A percentile compares a stretch with the other conserved stretches of the same genome.
Conservation (phyloP, 2,113 vertebrate genomes). For the Fregetta grallaria region DNA sequence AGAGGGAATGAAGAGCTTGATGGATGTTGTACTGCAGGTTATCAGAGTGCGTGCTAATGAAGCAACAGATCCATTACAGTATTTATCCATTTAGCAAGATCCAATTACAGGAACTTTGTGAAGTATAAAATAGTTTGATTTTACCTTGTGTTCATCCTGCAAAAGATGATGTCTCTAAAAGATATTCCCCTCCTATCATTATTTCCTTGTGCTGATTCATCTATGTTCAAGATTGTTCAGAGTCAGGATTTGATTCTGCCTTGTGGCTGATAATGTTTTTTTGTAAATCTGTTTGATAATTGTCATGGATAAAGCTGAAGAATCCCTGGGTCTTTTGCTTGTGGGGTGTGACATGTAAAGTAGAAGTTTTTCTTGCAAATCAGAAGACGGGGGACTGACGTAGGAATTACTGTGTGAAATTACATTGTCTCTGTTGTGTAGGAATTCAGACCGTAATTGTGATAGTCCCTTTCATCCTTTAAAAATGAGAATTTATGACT, state of each 20-base stretch:
- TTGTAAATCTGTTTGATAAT: not conserved
- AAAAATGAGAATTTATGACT: conserved; percentile 37
- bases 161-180: not conserved
- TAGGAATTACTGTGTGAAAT: conserved; percentile 31
- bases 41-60: not conserved
- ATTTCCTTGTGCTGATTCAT: not conserved
- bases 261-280: not conserved
- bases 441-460: not conserved
- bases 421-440: not conserved
- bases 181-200: not conserved
- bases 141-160: not conserved
- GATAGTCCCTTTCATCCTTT: conserved; percentile 12
- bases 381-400: not conserved
- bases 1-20: not conserved
- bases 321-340: not conserved
- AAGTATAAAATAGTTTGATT: conserved; percentile 19
- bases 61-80: not conserved
- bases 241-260: not conserved
- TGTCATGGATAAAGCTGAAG: not conserved
- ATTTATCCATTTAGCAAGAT: not conserved
- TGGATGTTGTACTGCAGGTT: conserved; percentile 19
- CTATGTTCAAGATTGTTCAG: not conserved
- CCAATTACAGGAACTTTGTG: conserved; percentile 17
- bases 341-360: not conserved
- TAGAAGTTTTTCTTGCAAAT: not conserved